Percentiles rank a stretch among this genome's conserved stretches.
phyloP scores from a whole-genome alignment of 2,113 vertebrate genomes.

The Aegithalos caudatus region DNA sequence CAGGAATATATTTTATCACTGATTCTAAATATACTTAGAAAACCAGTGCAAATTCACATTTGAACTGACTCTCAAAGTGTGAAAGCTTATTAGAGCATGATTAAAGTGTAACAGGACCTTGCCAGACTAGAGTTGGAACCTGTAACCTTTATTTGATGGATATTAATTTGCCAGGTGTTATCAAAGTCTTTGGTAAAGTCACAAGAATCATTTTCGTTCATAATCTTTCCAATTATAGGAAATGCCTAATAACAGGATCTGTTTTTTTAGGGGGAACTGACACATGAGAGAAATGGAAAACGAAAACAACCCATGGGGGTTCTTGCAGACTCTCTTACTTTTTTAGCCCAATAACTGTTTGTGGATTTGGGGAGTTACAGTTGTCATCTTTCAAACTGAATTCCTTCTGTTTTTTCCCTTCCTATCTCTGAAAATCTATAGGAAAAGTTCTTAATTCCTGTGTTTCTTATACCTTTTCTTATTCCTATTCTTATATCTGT shows the following conservation, averaged over 20 bases:
- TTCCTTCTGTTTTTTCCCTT: background rate
- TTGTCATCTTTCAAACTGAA: background rate
- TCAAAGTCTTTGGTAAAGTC: background rate
- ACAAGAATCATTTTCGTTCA: background rate
- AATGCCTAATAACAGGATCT: background rate
- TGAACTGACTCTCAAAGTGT: background rate
- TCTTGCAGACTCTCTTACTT: background rate
- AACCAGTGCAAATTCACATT: background rate
- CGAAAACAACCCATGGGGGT: background rate
- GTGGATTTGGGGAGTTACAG: background rate
- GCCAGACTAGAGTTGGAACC: background rate
- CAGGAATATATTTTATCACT: background rate
- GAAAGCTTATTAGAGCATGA: background rate
- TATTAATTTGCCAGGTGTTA: background rate
- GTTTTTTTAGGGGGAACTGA: background rate
- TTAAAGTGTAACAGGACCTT: background rate
- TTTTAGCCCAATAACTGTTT: background rate
- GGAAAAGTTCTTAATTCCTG: too few relatives aligned
- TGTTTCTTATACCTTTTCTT: too few relatives aligned
- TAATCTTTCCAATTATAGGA: background rate
- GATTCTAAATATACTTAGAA: background rate
- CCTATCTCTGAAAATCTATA: background rate
- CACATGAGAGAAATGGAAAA: background rate
- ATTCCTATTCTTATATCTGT: too few relatives aligned
- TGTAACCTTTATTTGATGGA: background rate